Base-by-base conservation (phyloP, 2,888 invertebrate species). In the Onchidella celtica region DNA sequence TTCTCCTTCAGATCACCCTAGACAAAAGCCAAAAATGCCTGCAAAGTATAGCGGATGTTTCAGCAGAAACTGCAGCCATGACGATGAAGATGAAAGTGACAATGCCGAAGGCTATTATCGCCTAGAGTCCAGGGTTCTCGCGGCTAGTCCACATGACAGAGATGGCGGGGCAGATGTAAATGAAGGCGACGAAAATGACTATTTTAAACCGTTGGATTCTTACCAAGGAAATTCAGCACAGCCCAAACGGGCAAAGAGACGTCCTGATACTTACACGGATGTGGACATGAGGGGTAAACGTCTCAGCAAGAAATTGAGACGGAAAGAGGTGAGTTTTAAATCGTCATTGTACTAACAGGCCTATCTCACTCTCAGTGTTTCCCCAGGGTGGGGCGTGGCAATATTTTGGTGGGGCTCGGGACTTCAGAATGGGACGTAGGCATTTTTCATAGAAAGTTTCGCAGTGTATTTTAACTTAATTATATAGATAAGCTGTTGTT, bases 231-330 rank as follows among this genome's bases (percentile, higher is more conserved):
- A 47, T 47, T 11, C 9, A 11, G 6, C 47, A 11, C 34, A 3
- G 0, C 29, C n/a, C 40, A 2, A 27, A 1, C 34, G 36, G 6
- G 34, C 55, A 29, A 17, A 34, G 4, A 0, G 29, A 9, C n/a
- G n/a, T n/a, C n/a, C n/a, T n/a, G 32, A 55, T 27, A 4, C 38
- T 0, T 73, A 61, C 38, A 73, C 73, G 1, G 38, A 73, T 3
- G 36, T 59, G 1, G 73, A 73, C n/a, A 11, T 34, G 3, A 59
- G 47, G n/a, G 76, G 76, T n/a, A 76, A 66, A 32, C 34, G 65
- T 68, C 36, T 68, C 68, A 66, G 77, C n/a, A 68, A 24, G 21
- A 57, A 68, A 36, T 27, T 77, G 34, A n/a, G 68, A 32, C 57
- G 66, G 3, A 66, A 68, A 68, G 38, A 59, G 68, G 57, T 65